Evolutionary conservation across 2,888 invertebrate genomes (phyloP).

Genomic region (Byasa hedistus): DNA sequence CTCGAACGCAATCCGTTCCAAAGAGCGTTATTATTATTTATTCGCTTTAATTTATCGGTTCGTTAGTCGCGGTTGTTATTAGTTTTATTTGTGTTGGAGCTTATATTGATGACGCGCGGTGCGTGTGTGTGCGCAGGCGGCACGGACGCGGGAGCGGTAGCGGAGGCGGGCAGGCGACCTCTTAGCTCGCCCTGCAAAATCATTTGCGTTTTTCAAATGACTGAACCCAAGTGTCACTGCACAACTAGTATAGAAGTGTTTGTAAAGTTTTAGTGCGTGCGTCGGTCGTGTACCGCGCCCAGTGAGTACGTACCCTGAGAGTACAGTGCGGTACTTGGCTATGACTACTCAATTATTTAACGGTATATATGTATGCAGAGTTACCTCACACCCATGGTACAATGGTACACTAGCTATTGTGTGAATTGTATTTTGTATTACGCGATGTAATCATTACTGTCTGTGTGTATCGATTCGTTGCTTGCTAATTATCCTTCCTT

Average conservation of each 20-base stretch:
- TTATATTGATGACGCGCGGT: slow-evolving; percentile 36
- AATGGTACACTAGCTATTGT: slow-evolving; percentile 42
- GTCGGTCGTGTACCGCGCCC: not conserved
- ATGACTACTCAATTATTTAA: slow-evolving; percentile 56
- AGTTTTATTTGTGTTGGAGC: slow-evolving; percentile 43
- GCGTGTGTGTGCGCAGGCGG: slow-evolving; percentile 38
- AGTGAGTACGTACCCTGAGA: not conserved
- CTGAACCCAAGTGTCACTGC: slow-evolving; percentile 56
- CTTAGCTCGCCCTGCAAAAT: slow-evolving; percentile 34
- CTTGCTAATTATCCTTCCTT: slow-evolving; percentile 30
- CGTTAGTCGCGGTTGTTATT: slow-evolving; percentile 44
- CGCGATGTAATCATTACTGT: slow-evolving; percentile 50
- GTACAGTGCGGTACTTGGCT: slow-evolving; percentile 36
- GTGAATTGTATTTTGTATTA: slow-evolving; percentile 58
- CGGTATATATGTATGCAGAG: slow-evolving; percentile 57
- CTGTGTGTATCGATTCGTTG: slow-evolving; percentile 37
- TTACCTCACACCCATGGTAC: slow-evolving; percentile 51
- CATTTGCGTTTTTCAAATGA: slow-evolving; percentile 48
- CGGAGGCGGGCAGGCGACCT: slow-evolving; percentile 39
- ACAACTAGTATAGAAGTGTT: slow-evolving; percentile 49
- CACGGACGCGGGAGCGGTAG: slow-evolving; percentile 39
- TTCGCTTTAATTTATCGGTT: slow-evolving; percentile 66
- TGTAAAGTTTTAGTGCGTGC: slow-evolving; percentile 32
- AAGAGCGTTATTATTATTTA: slow-evolving; percentile 69
- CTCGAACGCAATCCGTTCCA: slow-evolving; percentile 70